Percentiles rank a stretch among this genome's conserved stretches.
These are phyloP conservation scores for Eospalax fontanierii DNA, from an alignment of 2,797 vertebrate species.

Conservation along the genomic window DNA sequence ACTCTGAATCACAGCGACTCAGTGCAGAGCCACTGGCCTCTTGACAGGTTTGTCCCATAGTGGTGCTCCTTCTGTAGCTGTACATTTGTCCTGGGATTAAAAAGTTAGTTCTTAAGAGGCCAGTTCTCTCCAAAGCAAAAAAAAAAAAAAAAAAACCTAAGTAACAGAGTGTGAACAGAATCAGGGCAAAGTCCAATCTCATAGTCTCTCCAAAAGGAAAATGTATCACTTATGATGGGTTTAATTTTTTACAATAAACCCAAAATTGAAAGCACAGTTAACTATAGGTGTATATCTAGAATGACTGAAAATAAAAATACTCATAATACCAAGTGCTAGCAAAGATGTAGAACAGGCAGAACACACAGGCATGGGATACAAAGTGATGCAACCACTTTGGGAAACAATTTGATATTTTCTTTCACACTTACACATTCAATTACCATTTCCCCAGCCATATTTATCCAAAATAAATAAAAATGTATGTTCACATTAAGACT, in stretches of 20 bases:
- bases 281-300: background rate
- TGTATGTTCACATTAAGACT: background rate
- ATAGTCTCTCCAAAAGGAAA: slow-evolving; percentile 17
- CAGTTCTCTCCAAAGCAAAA: slow-evolving; percentile 6
- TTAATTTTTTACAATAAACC: background rate
- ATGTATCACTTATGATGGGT: background rate
- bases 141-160: background rate
- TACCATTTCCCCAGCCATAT: background rate
- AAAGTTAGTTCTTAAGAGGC: background rate
- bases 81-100: background rate
- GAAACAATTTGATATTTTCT: background rate
- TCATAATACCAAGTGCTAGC: background rate
- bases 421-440: background rate
- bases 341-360: background rate
- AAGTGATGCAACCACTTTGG: background rate
- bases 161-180: background rate
- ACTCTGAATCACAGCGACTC: background rate
- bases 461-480: slow-evolving; percentile 45
- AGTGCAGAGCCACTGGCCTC: background rate
- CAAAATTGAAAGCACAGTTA: background rate
- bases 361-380: background rate
- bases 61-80: background rate
- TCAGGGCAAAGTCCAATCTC: background rate
- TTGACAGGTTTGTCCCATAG: background rate
- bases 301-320: slow-evolving; percentile 36